Conservation (phyloP, 2,113 vertebrate species). For the Phainopepla nitens region DNA sequence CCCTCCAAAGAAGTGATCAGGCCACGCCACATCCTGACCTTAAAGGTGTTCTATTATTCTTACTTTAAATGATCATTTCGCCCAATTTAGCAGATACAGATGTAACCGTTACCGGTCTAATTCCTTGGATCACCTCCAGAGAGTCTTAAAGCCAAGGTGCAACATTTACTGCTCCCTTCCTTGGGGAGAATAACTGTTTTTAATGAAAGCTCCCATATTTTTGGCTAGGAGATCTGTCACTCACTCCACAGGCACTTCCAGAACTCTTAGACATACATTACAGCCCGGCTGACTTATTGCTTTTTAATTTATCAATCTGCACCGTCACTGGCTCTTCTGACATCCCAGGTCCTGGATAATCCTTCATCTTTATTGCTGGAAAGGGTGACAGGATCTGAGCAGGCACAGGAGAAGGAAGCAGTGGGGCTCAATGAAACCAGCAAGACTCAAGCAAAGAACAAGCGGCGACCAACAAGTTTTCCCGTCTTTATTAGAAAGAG, state of each 20-base stretch:
- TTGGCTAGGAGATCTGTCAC: neutral
- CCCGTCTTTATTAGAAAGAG: constrained; percentile 95
- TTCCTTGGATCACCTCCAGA: constrained; percentile 56
- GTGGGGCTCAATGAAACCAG: neutral
- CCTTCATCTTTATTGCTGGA: constrained; percentile 66
- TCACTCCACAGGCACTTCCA: neutral
- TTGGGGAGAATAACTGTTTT: neutral
- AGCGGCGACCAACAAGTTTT: constrained; percentile 49
- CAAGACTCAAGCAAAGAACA: neutral
- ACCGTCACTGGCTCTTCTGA: neutral
- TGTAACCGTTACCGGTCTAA: constrained; percentile 46
- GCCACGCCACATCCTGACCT: neutral
- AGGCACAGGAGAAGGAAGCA: neutral
- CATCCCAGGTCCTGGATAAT: neutral
- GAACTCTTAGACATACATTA: constrained; percentile 2
- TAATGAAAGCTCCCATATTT: constrained; percentile 42
- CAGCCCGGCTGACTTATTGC: neutral
- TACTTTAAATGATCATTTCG: constrained; percentile 49
- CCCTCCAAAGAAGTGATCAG: neutral
- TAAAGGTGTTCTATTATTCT: constrained; percentile 53
- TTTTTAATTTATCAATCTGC: constrained; percentile 61
- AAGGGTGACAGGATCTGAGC: constrained; percentile 16
- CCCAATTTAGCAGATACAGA: constrained; percentile 62
- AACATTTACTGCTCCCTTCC: constrained; percentile 29
- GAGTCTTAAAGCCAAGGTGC: constrained; percentile 54